Evolutionary conservation across 2,797 vertebrate genomes (phyloP).

Genomic region (Zenarchopterus dispar): DNA sequence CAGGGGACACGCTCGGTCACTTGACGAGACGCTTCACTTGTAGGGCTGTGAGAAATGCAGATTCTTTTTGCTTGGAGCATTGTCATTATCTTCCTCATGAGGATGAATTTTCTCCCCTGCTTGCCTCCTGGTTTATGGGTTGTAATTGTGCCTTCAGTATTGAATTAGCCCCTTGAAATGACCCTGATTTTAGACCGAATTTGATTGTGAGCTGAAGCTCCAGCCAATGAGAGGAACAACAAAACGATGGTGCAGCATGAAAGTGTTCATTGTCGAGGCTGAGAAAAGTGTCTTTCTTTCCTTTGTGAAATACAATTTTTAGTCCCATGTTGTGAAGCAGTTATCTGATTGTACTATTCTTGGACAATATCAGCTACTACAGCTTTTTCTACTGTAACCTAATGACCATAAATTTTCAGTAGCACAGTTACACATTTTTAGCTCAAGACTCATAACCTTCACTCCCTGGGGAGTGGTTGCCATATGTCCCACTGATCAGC

Average conservation of each 20-base stretch:
- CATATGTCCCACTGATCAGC: slow-evolving; percentile 56
- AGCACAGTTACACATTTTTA: slow-evolving; percentile 26
- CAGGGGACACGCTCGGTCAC: too few relatives aligned
- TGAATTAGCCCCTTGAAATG: slow-evolving; percentile 46
- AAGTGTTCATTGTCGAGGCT: background rate
- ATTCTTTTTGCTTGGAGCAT: slow-evolving; percentile 7
- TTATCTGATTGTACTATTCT: background rate
- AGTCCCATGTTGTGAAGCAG: background rate
- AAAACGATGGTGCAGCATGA: background rate
- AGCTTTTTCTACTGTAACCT: background rate
- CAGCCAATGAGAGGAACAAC: slow-evolving; percentile 6
- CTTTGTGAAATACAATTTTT: background rate
- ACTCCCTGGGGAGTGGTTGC: slow-evolving; percentile 26
- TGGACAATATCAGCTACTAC: background rate
- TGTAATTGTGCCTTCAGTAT: slow-evolving; percentile 35
- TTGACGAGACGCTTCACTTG: background rate
- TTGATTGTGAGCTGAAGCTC: slow-evolving; percentile 33
- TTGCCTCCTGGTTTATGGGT: slow-evolving; percentile 7
- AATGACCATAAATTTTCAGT: slow-evolving; percentile 9
- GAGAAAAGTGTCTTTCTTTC: background rate
- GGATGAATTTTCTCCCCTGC: background rate
- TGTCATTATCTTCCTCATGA: slow-evolving; percentile 12
- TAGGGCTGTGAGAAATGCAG: background rate
- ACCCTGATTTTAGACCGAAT: slow-evolving; percentile 45
- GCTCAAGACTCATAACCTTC: slow-evolving; percentile 21